Evolutionary conservation across 2,888 invertebrate species (phyloP).

Genomic region (Tryphoninae sp.): DNA sequence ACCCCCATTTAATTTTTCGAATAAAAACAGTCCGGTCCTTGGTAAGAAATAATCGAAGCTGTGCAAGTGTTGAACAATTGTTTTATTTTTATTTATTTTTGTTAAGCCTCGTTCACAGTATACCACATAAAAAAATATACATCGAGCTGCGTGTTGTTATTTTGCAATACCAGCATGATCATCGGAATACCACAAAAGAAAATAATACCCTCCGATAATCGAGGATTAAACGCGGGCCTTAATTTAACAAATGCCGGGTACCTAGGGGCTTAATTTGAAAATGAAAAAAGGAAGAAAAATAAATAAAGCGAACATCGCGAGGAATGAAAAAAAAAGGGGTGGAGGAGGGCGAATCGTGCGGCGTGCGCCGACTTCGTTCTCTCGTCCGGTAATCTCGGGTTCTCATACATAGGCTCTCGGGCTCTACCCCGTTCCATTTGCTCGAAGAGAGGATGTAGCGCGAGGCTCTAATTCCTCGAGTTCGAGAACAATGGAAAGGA

Average conservation of each 20-base stretch:
- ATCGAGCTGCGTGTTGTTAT: too few relatives aligned
- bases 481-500: constrained; percentile 50
- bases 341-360: neutral
- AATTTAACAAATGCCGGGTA: constrained; percentile 5
- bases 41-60: neutral
- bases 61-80: neutral
- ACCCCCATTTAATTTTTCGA: neutral
- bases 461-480: constrained; percentile 54
- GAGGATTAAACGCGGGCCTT: constrained; percentile 6
- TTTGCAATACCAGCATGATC: too few relatives aligned
- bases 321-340: constrained; percentile 24
- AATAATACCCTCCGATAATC: neutral
- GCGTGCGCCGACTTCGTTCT: neutral
- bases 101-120: too few relatives aligned
- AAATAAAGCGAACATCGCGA: constrained; percentile 9
- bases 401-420: constrained; percentile 2
- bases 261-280: neutral
- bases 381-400: constrained; percentile 21
- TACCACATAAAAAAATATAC: too few relatives aligned
- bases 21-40: too few relatives aligned
- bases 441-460: constrained; percentile 42
- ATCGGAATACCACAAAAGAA: neutral
- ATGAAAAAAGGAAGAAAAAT: neutral
- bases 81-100: too few relatives aligned
- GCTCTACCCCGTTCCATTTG: constrained; percentile 39